These are phyloP conservation scores for Philopedon plagiatum DNA, from an alignment of 2,888 invertebrate species.

Conservation along the genomic window DNA sequence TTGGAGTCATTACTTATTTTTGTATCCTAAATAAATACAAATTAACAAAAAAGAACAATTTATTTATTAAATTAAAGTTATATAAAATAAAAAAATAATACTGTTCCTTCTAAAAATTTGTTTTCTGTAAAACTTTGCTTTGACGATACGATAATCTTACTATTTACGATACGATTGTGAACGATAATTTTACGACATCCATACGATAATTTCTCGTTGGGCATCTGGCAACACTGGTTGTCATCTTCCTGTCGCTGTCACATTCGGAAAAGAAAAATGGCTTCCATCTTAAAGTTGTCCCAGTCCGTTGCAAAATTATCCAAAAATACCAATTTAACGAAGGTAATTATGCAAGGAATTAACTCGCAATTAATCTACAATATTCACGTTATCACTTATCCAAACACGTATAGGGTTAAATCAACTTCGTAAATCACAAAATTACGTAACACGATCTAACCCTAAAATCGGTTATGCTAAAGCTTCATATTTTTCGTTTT, in stretches of 20 bases:
- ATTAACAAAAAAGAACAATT: no score
- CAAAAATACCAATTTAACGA: conserved; percentile 61
- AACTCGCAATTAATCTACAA: background rate
- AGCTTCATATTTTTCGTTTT: conserved; percentile 49
- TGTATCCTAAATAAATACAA: no score
- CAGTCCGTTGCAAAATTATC: conserved; percentile 65
- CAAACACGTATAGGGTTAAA: background rate
- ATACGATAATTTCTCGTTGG: no score
- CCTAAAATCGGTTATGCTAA: conserved; percentile 40
- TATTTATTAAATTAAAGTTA: no score
- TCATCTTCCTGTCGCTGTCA: conserved; percentile 20
- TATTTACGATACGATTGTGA: no score
- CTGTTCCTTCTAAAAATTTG: no score
- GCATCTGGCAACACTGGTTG: no score
- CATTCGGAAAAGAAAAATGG: conserved; percentile 61
- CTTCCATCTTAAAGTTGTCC: conserved; percentile 66
- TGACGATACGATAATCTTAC: no score
- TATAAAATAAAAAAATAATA: no score
- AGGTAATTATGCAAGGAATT: conserved; percentile 60
- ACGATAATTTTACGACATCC: no score
- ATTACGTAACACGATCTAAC: conserved; percentile 45
- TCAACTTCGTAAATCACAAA: conserved; percentile 53
- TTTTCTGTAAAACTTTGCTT: no score
- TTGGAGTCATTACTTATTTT: no score
- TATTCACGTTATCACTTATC: background rate